Percentiles rank a stretch among this genome's conserved stretches.
Evolutionary conservation across 2,113 vertebrate genomes (phyloP).

Genomic region (Fulmarus glacialis): DNA sequence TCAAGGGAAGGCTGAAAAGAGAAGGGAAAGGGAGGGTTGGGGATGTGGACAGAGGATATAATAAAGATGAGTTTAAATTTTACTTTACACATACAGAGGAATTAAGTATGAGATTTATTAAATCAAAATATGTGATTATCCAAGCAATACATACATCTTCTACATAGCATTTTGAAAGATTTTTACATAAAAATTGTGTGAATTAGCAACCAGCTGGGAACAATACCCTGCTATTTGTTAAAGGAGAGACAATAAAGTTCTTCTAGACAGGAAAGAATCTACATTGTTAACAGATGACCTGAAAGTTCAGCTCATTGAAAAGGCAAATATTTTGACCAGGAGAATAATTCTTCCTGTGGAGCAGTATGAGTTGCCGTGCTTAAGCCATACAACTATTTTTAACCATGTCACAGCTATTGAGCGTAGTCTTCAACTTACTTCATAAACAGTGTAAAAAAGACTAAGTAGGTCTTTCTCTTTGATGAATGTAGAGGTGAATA

Average conservation of each 20-base stretch:
- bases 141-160: not conserved
- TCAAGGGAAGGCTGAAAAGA: not conserved
- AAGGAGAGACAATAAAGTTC: conserved; percentile 32
- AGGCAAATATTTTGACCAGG: conserved; percentile 62
- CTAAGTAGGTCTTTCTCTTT: conserved; percentile 7
- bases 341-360: conserved; percentile 43
- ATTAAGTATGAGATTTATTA: not conserved
- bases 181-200: conserved; percentile 5
- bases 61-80: not conserved
- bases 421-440: conserved; percentile 20
- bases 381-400: not conserved
- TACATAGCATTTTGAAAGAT: not conserved
- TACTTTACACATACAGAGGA: not conserved
- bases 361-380: not conserved
- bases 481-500: not conserved
- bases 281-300: conserved; percentile 42
- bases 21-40: not conserved
- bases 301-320: conserved; percentile 45
- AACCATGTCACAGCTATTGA: not conserved
- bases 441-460: conserved; percentile 11
- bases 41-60: not conserved
- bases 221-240: conserved; percentile 31
- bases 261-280: conserved; percentile 55
- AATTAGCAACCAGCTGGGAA: conserved; percentile 29
- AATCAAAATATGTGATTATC: not conserved